Conservation (phyloP, 2,888 invertebrate species). For the Halictus quadricinctus region DNA sequence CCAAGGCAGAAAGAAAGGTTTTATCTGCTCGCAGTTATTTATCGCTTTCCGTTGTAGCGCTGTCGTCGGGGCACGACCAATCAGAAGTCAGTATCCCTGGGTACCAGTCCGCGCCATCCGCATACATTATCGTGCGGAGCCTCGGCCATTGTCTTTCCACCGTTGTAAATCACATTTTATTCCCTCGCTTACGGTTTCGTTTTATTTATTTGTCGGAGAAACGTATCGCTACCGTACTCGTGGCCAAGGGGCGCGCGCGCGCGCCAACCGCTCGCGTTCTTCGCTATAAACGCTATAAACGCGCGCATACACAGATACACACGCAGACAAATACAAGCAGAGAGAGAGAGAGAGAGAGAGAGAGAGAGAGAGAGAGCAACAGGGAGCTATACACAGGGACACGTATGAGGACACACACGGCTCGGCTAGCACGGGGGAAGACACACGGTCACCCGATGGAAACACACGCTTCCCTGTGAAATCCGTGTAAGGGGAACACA, state of each 20-base stretch:
- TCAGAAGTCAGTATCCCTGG: slow-evolving; percentile 81
- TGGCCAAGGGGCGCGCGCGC: slow-evolving; percentile 65
- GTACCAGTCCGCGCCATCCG: slow-evolving; percentile 82
- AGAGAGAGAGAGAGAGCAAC: not conserved
- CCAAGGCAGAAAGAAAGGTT: slow-evolving; percentile 80
- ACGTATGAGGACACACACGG: not conserved
- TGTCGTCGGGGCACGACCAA: slow-evolving; percentile 80
- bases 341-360: not conserved
- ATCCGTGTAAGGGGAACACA: slow-evolving; percentile 34
- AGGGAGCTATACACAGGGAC: slow-evolving; percentile 5
- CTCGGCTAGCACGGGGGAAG: not conserved
- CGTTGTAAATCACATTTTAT: slow-evolving; percentile 82
- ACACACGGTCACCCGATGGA: not conserved
- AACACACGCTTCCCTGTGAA: slow-evolving; percentile 15
- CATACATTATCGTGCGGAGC: slow-evolving; percentile 81
- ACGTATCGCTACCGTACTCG: slow-evolving; percentile 81
- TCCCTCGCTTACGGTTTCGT: slow-evolving; percentile 82
- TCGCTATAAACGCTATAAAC: slow-evolving; percentile 10
- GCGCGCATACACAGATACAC: not conserved
- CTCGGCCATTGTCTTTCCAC: slow-evolving; percentile 82
- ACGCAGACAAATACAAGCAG: no score
- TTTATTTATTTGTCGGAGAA: slow-evolving; percentile 82
- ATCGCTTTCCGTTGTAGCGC: slow-evolving; percentile 82
- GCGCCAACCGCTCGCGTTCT: slow-evolving; percentile 24
- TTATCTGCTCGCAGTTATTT: slow-evolving; percentile 82